Evolutionary conservation across 2,888 invertebrate genomes (phyloP), one percentile per base, ranked within the genome.

Genomic region (Ochropleura plecta): DNA sequence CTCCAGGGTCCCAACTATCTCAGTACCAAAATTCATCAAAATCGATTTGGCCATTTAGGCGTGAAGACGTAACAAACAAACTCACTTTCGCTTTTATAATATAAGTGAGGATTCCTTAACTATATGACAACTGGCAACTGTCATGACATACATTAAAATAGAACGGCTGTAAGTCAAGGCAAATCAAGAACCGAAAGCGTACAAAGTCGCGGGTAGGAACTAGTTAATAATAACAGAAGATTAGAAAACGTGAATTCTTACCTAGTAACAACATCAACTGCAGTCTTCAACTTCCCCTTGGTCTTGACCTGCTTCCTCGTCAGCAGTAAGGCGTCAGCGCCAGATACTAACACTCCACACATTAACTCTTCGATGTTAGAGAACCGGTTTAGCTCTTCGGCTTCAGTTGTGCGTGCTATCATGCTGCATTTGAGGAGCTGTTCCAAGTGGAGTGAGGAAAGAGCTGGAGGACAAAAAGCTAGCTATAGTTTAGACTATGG

Each of bases 361-460:
- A 97, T 94, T 65, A 98, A 85, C 87, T 97, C 97, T 77, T 97
- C 97, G 9, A 97, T 93, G 51, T 95, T 93, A 0, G 97, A 96
- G 91, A 96, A 97, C 18, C 95, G 91, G 86, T 97, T 97, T 76
- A 96, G 88, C 3, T 93, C 94, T 0, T 91, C 84, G 0, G 91
- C 79, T 44, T 95, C 92, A 1, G 90, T 88, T 0, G 88, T 75
- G 0, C 82, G 77, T 0, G 90, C 90, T 53, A 97, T 55, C 71
- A 97, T 90, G 16, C 96, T 93, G 12, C 96, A 96, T 49, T 96
- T 94, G 0, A 95, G 84, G 3, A 97, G 89, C 75, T 97, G 97
- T 20, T 96, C 96, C 48, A 97, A 89, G 87, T 97, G 96, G 2
- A 97, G 92, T 30, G 94, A 92, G n/a, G 97, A 94, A 69, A 97